Evolutionary conservation across 2,113 vertebrate genomes (phyloP).

Genomic region (Mus spicilegus): DNA sequence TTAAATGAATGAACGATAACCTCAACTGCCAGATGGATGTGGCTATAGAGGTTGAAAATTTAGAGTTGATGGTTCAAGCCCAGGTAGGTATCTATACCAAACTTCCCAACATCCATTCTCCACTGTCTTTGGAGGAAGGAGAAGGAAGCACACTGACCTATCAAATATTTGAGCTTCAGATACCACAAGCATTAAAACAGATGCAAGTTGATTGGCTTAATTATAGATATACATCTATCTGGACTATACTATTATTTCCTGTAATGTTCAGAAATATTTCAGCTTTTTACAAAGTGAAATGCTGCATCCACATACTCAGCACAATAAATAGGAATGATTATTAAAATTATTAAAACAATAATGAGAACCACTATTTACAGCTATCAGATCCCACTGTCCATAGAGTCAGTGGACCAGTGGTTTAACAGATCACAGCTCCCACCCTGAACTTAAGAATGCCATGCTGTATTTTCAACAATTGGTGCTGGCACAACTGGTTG

Average conservation of each 20-base stretch:
- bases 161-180: neutral
- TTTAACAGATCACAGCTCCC: too few relatives aligned
- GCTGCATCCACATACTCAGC: neutral
- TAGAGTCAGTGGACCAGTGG: fast-evolving
- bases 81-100: fast-evolving
- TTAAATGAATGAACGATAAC: fast-evolving
- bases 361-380: neutral
- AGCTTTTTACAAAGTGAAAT: neutral
- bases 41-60: neutral
- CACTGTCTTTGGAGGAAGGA: neutral
- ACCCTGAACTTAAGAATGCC: neutral
- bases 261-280: neutral
- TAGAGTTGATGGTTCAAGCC: neutral
- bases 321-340: neutral
- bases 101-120: neutral
- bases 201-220: neutral
- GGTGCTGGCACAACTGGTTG: too few relatives aligned
- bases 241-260: neutral
- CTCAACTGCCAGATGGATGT: fast-evolving
- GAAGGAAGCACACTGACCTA: neutral
- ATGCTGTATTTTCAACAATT: too few relatives aligned
- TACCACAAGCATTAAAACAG: neutral
- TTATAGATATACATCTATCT: neutral
- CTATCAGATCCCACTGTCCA: neutral
- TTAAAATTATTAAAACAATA: neutral